Percentiles rank a stretch among this genome's conserved stretches.
Evolutionary conservation across 2,888 invertebrate species (phyloP).

Genomic region (Macrosiphum euphorbiae): DNA sequence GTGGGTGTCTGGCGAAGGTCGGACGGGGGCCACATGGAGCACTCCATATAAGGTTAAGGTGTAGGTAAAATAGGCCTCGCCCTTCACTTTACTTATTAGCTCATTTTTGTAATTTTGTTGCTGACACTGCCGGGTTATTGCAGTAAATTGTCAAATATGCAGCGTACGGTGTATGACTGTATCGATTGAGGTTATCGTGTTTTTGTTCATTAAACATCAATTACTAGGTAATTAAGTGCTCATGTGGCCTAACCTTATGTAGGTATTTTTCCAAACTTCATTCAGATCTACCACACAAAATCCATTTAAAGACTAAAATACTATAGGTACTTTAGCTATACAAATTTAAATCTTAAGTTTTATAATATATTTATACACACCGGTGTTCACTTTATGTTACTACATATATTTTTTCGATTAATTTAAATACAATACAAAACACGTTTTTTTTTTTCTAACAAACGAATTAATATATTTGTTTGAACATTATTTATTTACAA

Average conservation of each 20-base stretch:
- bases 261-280: neutral
- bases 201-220: neutral
- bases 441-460: neutral
- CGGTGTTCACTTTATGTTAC: neutral
- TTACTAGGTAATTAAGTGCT: neutral
- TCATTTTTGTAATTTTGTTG: slow-evolving; percentile 48
- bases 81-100: slow-evolving; percentile 64
- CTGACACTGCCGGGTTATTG: slow-evolving; percentile 2
- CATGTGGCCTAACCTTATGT: neutral
- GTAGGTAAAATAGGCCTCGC: slow-evolving; percentile 64
- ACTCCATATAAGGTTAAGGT: slow-evolving; percentile 65
- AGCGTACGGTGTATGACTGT: neutral
- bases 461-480: neutral
- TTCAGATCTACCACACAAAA: neutral
- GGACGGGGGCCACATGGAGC: slow-evolving; percentile 42
- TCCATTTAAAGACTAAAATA: neutral
- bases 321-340: neutral
- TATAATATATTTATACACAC: neutral
- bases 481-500: neutral
- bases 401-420: neutral
- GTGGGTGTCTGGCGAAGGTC: slow-evolving; percentile 61
- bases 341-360: neutral
- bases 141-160: slow-evolving; percentile 26
- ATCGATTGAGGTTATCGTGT: neutral
- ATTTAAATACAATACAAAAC: slow-evolving; percentile 9